These are phyloP conservation scores for Apamea sordens DNA, from an alignment of 2,888 invertebrate genomes.

Conservation along the genomic window DNA sequence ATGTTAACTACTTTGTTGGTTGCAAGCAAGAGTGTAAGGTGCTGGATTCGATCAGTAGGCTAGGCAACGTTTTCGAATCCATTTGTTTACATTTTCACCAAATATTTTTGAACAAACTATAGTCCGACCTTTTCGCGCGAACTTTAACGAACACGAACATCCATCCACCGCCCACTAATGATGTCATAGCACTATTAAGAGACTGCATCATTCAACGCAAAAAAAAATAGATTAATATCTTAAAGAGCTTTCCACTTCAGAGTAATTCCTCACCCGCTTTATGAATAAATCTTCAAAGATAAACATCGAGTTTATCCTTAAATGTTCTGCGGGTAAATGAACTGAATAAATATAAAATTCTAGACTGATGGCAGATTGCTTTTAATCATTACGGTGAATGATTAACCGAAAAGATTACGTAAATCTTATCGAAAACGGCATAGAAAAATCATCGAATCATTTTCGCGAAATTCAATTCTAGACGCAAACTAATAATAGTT, in stretches of 20 bases:
- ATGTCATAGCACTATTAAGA: conserved; percentile 28
- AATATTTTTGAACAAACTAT: background rate
- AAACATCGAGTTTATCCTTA: conserved; percentile 45
- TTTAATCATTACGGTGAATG: background rate
- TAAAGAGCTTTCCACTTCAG: conserved; percentile 21
- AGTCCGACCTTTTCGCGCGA: background rate
- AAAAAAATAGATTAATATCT: conserved; percentile 38
- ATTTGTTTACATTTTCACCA: background rate
- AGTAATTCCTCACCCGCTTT: conserved; percentile 52
- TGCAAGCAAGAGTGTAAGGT: background rate
- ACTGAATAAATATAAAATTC: conserved; percentile 37
- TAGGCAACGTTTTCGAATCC: background rate
- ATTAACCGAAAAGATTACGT: background rate
- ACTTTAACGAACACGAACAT: background rate
- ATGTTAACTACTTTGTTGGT: background rate
- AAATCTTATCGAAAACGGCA: background rate
- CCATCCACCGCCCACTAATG: conserved; percentile 6
- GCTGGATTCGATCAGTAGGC: background rate
- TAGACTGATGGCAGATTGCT: conserved; percentile 9
- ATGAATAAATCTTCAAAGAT: conserved; percentile 55
- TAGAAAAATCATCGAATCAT: background rate
- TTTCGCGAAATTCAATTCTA: background rate
- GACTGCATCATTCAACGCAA: conserved; percentile 20
- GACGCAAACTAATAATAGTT: background rate
- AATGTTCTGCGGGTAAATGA: conserved; percentile 36